phyloP scores from a whole-genome alignment of 92 coral and sea anemone species.

The Nematostella vectensis region DNA sequence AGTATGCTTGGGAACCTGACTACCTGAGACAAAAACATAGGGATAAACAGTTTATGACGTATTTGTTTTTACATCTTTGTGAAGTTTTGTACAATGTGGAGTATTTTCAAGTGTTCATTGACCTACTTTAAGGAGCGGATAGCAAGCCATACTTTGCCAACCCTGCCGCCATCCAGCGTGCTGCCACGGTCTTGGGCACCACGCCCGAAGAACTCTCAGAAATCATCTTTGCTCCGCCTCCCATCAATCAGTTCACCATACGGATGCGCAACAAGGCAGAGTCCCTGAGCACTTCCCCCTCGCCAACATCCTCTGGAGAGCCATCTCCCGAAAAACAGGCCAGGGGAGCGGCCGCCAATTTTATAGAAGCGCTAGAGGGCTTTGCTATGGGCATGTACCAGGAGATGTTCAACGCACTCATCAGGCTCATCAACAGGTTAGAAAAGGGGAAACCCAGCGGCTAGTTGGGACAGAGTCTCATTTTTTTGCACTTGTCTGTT shows the following conservation, averaged over 20 bases:
- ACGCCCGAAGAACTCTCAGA: constrained; percentile 83
- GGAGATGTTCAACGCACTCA: constrained; percentile 73
- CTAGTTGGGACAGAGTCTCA: too few relatives aligned
- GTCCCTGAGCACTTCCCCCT: constrained; percentile 33
- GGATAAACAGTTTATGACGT: too few relatives aligned
- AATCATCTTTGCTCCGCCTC: constrained; percentile 93
- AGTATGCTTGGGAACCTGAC: too few relatives aligned
- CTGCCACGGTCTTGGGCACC: constrained; percentile 81
- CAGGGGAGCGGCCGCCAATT: constrained; percentile 52
- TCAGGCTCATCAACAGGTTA: constrained; percentile 82
- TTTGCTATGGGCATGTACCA: constrained; percentile 92
- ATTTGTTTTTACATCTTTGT: too few relatives aligned
- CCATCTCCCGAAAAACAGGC: constrained; percentile 69
- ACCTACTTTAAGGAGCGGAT: constrained; percentile 87
- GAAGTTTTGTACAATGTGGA: too few relatives aligned
- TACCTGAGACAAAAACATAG: too few relatives aligned
- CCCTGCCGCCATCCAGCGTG: constrained; percentile 93
- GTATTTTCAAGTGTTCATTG: too few relatives aligned
- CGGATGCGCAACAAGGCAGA: constrained; percentile 68
- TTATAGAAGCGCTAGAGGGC: constrained; percentile 87
- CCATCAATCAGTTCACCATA: constrained; percentile 82
- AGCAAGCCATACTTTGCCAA: constrained; percentile 89
- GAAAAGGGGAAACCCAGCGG: too few relatives aligned
- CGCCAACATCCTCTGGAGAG: constrained; percentile 50
- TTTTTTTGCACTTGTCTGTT: too few relatives aligned